Evolutionary conservation across 1,140 invertebrate genomes (phyloP), one percentile per base, ranked within the genome.

Genomic region (Drosophila watanabei): DNA sequence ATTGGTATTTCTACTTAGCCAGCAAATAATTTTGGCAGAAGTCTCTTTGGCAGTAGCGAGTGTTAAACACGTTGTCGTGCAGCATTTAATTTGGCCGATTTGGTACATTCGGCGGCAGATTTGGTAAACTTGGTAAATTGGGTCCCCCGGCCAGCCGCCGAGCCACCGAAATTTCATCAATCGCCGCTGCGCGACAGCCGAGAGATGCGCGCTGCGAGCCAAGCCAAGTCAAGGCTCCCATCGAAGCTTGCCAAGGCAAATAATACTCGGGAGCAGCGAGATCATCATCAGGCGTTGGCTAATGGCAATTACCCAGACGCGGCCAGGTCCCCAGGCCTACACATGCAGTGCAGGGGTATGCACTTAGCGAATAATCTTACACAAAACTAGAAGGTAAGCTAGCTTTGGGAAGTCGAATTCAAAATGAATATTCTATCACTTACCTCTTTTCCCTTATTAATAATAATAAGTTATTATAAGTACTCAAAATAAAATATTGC

Each of bases 11-110:
- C 62, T 71, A 84, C 68, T 88, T 88, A 88, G 85, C 78, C 73
- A 57, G 75, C 81, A 83, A 82, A 87, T 80, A 80, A 60, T 78
- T 72, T 72, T 60, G 45, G 70, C 66, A 84, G 51, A 61, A 69
- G 71, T 32, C 24, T 39, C 37, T 73, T 52, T 41, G 56, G 45
- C 24, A 24, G 24, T 24, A 24, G 24, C 35, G 73, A 73, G 87
- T 89, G 86, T 90, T 89, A 89, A 89, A 89, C 79, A 86, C 78
- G 81, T 86, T 86, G 86, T 89, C 86, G 84, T 89, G 86, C 75
- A 79, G 82, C 80, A 59, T 75, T 84, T 86, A 90, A 90, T 86
- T 80, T 82, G 54, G 54, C 54, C 54, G 54, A 56, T 56, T 56
- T 56, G 54, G 54, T 56, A 56, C 54, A 56, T 56, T 56, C 54